Evolutionary conservation across 1,140 invertebrate species (phyloP).

Genomic region (Zaprionus africanus): DNA sequence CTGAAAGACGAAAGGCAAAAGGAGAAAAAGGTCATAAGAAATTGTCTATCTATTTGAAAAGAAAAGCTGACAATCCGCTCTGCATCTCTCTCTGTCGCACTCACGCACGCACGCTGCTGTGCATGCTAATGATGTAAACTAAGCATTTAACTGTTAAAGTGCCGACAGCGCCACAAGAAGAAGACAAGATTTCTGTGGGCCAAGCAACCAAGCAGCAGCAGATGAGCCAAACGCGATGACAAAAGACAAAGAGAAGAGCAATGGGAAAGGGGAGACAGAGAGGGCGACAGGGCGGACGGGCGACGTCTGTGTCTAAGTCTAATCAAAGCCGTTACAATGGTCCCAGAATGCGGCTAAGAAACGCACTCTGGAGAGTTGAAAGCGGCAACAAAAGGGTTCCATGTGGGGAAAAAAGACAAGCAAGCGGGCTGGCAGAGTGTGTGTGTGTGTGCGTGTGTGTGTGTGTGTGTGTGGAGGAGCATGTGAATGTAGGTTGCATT

Average conservation of each 20-base stretch:
- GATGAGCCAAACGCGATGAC: constrained; percentile 45
- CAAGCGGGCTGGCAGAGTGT: neutral
- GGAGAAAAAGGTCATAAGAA: constrained; percentile 50
- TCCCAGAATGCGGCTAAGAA: constrained; percentile 66
- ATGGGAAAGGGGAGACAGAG: neutral
- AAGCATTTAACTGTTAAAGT: constrained; percentile 78
- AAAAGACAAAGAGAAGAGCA: constrained; percentile 41
- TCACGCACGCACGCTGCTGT: neutral
- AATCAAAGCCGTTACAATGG: constrained; percentile 77
- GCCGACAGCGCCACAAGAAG: constrained; percentile 59
- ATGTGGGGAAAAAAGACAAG: constrained; percentile 20
- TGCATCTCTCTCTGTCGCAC: neutral
- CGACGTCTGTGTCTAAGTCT: constrained; percentile 38
- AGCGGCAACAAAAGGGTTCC: constrained; percentile 30
- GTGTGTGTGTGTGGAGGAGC: constrained; percentile 19
- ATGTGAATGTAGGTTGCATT: constrained; percentile 77
- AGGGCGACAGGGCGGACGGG: neutral
- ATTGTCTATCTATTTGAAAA: constrained; percentile 69
- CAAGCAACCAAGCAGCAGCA: constrained; percentile 21
- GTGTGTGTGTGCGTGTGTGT: neutral
- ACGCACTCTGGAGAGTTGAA: constrained; percentile 51
- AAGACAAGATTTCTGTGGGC: constrained; percentile 23
- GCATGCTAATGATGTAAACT: constrained; percentile 80
- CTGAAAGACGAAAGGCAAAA: constrained; percentile 8
- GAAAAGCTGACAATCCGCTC: constrained; percentile 23